phyloP scores from a whole-genome alignment of 2,113 vertebrate species.

The Podarcis cretensis region DNA sequence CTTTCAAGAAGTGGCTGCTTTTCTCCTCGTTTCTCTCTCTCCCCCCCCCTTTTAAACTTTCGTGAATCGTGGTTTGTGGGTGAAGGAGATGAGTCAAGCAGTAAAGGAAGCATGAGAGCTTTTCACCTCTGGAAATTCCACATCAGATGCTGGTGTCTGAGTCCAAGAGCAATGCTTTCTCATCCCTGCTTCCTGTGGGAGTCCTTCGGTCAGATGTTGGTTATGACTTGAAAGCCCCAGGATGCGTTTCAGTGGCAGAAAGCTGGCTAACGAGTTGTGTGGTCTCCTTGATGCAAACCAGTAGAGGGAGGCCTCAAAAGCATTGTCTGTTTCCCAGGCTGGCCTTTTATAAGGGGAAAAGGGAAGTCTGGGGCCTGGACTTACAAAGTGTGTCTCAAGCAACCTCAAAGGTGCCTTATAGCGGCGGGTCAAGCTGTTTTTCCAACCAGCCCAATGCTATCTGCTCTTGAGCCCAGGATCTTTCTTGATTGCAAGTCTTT shows the following conservation, averaged over 20 bases:
- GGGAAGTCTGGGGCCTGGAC: not conserved
- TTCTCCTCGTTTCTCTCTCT: not conserved
- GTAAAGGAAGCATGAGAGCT: constrained; percentile 41
- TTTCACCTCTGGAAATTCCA: constrained; percentile 67
- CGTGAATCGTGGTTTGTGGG: constrained; percentile 66
- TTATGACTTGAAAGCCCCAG: not conserved
- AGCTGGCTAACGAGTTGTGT: not conserved
- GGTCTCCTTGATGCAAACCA: not conserved
- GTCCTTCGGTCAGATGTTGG: not conserved
- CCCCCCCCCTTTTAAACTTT: constrained; percentile 16
- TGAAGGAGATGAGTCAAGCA: constrained; percentile 51
- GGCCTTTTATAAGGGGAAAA: not conserved
- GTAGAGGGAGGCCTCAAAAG: not conserved
- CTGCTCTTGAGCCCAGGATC: not conserved
- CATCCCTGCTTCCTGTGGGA: constrained; percentile 39
- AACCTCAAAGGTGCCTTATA: not conserved
- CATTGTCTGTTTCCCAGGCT: not conserved
- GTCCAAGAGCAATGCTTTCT: constrained; percentile 33
- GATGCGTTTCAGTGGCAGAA: not conserved
- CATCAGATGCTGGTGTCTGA: constrained; percentile 36
- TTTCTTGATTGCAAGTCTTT: too few species aligned
- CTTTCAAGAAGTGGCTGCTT: constrained; percentile 30
- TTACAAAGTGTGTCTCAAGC: not conserved
- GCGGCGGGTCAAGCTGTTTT: not conserved
- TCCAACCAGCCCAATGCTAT: too few species aligned